Conservation (phyloP, 2,888 invertebrate genomes). For the Mesorhabditis spiculigera region DNA sequence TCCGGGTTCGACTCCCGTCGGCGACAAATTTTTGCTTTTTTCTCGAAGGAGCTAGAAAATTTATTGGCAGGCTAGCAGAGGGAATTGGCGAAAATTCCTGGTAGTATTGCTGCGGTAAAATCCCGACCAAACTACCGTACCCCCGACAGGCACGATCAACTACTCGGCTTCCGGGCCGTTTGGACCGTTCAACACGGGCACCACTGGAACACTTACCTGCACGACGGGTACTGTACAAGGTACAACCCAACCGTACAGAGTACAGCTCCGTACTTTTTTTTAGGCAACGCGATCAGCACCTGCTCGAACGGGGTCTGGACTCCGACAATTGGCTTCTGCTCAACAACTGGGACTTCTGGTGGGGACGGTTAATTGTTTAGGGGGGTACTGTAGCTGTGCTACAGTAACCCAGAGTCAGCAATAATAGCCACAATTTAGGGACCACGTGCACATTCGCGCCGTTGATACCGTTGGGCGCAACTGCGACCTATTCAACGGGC, state of each 20-base stretch:
- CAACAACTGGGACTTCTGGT: background rate
- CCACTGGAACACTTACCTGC: background rate
- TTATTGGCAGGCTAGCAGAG: too few species aligned
- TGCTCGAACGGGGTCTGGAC: background rate
- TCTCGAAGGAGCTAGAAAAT: too few species aligned
- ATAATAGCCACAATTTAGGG: background rate
- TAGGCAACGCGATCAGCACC: background rate
- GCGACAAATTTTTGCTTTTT: too few species aligned
- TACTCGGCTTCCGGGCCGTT: conserved; percentile 22
- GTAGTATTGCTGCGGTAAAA: too few species aligned
- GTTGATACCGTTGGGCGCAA: conserved; percentile 21
- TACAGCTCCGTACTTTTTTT: background rate
- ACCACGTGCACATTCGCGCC: conserved; percentile 22
- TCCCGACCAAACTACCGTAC: too few species aligned
- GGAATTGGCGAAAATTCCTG: too few species aligned
- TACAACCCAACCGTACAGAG: background rate
- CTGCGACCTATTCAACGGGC: conserved; percentile 22
- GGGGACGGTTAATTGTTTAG: background rate
- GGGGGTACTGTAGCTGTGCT: background rate
- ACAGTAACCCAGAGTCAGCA: background rate
- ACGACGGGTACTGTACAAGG: background rate
- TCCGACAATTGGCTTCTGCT: background rate
- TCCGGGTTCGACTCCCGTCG: too few species aligned
- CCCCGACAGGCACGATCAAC: conserved; percentile 12
- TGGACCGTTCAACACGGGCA: conserved; percentile 18